Evolutionary conservation across 1,140 invertebrate genomes (phyloP).

Genomic region (Hydropsyche tenuis): DNA sequence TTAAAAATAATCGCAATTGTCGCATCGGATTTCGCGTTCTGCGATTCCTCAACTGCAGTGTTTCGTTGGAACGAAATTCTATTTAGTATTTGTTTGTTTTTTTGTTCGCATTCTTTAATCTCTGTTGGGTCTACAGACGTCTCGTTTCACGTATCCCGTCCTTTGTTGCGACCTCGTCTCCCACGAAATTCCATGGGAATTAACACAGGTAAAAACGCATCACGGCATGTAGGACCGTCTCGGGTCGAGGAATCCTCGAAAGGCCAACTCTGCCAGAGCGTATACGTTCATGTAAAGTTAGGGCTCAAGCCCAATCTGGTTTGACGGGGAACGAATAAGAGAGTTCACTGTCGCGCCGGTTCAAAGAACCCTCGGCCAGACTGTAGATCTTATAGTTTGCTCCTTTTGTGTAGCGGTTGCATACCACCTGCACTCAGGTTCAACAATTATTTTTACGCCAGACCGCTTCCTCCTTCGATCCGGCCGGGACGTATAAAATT

Average conservation of each 20-base stretch:
- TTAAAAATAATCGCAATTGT: conserved; percentile 4
- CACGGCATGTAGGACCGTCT: neutral
- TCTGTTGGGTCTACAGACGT: too few species aligned
- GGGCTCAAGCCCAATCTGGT: conserved; percentile 12
- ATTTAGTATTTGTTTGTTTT: too few species aligned
- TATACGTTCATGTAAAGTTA: neutral
- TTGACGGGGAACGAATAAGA: conserved; percentile 1
- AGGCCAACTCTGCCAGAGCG: neutral
- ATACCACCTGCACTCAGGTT: neutral
- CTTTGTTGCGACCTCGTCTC: too few species aligned
- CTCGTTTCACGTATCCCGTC: too few species aligned
- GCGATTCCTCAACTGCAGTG: neutral
- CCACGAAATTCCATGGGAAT: too few species aligned
- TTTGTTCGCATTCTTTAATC: too few species aligned
- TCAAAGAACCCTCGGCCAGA: conserved; percentile 27
- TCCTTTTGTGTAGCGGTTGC: conserved; percentile 13
- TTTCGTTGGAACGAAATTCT: too few species aligned
- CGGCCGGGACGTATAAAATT: too few species aligned
- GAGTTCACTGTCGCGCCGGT: conserved; percentile 16
- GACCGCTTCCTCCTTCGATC: neutral
- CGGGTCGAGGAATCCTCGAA: neutral
- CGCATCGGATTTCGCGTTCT: neutral
- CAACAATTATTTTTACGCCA: neutral
- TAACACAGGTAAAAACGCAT: conserved; percentile 10
- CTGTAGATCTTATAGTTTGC: neutral